Percentiles rank a stretch among this genome's conserved stretches.
Conservation (phyloP, 1,140 invertebrate species). For the Drosophila santomea region DNA sequence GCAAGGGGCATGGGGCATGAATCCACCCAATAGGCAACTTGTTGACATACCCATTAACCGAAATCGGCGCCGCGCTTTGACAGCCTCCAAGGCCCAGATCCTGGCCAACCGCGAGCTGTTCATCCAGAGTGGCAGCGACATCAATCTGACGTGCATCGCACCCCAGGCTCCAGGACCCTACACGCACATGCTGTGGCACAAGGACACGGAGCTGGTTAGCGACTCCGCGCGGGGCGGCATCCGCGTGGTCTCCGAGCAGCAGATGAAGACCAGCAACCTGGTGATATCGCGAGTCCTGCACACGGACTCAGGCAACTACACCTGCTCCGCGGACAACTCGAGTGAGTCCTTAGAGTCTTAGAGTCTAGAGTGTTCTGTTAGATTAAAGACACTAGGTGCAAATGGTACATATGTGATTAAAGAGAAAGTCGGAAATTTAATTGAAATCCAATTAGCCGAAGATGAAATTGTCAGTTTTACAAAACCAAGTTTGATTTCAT, state of each 20-base stretch:
- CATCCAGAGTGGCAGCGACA: constrained; percentile 94
- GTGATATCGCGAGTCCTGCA: constrained; percentile 92
- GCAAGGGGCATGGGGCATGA: background rate
- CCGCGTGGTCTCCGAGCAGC: constrained; percentile 93
- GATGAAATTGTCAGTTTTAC: background rate
- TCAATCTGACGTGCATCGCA: constrained; percentile 95
- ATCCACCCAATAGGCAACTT: constrained; percentile 6
- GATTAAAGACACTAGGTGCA: background rate
- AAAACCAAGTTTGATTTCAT: constrained; percentile 1
- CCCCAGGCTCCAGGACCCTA: constrained; percentile 94
- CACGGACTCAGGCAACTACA: constrained; percentile 94
- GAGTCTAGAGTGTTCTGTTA: background rate
- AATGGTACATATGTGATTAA: background rate
- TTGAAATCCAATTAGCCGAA: background rate
- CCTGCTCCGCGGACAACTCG: constrained; percentile 90
- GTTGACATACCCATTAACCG: constrained; percentile 44
- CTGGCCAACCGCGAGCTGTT: constrained; percentile 93
- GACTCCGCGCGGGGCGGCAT: constrained; percentile 94
- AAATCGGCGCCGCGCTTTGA: constrained; percentile 37
- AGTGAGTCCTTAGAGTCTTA: constrained; percentile 84
- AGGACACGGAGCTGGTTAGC: constrained; percentile 93
- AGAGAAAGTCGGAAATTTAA: background rate
- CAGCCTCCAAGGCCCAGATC: constrained; percentile 96
- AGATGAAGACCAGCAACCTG: constrained; percentile 92
- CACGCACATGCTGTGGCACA: constrained; percentile 96